Evolutionary conservation across 2,113 vertebrate genomes (phyloP).

Genomic region (Atrichornis clamosus): DNA sequence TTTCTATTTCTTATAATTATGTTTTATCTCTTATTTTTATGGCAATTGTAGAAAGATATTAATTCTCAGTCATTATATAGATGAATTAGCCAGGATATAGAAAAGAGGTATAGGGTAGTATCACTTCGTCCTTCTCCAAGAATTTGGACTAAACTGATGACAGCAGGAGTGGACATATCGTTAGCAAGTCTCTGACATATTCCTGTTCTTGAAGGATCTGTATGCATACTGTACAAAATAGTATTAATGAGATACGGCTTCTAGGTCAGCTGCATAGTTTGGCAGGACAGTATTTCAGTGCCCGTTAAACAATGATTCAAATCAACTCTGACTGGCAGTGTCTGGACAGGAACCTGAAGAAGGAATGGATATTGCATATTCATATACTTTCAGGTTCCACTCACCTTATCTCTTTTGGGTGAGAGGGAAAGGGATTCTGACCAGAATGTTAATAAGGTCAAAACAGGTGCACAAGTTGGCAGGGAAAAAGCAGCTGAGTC

Average conservation of each 20-base stretch:
- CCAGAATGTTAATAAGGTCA: not conserved
- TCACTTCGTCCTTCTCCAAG: not conserved
- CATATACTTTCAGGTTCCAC: not conserved
- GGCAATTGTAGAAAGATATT: not conserved
- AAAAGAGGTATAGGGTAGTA: not conserved
- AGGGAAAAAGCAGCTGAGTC: not conserved
- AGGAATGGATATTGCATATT: not conserved
- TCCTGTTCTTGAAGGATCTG: not conserved
- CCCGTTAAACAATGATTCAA: not conserved
- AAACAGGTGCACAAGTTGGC: not conserved
- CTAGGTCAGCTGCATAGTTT: not conserved
- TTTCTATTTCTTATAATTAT: not conserved
- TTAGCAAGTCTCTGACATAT: not conserved
- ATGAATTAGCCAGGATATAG: not conserved
- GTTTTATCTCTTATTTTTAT: not conserved
- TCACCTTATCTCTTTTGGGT: not conserved
- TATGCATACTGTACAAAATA: not conserved
- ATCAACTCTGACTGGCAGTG: not conserved
- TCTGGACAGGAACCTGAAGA: not conserved
- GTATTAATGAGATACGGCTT: constrained; percentile 7
- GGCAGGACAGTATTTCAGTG: not conserved
- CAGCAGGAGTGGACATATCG: not conserved
- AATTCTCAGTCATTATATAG: not conserved
- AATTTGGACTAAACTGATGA: not conserved
- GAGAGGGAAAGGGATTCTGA: not conserved